Base-by-base conservation (phyloP, 2,797 vertebrate genomes). In the Cichlasoma orientale region DNA sequence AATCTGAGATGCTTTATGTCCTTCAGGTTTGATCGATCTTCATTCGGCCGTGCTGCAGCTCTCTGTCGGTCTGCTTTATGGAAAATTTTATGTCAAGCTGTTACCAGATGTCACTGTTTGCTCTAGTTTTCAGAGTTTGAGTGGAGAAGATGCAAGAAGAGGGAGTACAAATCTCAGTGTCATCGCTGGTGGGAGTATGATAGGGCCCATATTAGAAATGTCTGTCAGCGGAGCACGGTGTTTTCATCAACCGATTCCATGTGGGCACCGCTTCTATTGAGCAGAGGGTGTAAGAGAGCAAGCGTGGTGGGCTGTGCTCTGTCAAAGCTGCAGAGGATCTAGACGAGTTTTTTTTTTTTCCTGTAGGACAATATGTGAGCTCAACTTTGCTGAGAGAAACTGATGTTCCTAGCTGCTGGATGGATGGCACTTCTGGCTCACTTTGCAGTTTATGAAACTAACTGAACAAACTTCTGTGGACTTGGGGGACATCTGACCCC, bases 191-290 rank as follows among this genome's bases (percentile, higher is more conserved):
- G 81, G 72, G 79, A 74, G 72, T 23, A 7, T 41, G 86, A 75
- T 69, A 2, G 12, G 9, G 69, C 79, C 69, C 74, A 55, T 70
- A 83, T 86, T 85, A 72, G 78, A 85, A 59, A 8, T 4, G 84
- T 80, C 88, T 89, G 77, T 90, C 88, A 88, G 82, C 33, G 3
- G 4, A 8, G 58, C 50, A 11, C 58, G 4, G 55, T 6, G 76
- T 83, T 88, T 77, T 86, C 88, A 88, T 90, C 88, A 82, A 83
- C 73, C 21, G 83, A 75, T 58, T 87, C 86, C 72, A 23, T 59
- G 75, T 31, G 59, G 79, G 84, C 33, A 56, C 61, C 7, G 82
- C 82, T 56, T 68, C 56, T 75, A 78, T 74, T 47, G 68, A 74
- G 69, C 55, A 5, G 56, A 44, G 79, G 21, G 55, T 7, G 3